Base-by-base conservation (phyloP, 2,888 invertebrate genomes). In the Unio delphinus region DNA sequence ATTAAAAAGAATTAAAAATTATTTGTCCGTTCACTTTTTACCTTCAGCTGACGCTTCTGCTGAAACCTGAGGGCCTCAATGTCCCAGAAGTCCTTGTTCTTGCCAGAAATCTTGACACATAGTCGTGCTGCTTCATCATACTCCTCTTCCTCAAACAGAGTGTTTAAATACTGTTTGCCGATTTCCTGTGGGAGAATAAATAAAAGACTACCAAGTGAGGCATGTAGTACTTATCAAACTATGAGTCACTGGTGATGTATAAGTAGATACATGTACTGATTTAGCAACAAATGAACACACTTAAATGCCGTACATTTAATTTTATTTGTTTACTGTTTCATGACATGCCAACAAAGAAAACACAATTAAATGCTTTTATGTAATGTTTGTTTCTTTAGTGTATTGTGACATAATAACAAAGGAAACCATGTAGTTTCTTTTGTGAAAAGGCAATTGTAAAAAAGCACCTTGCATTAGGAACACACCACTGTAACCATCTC, bases 1-100 rank as follows among this genome's bases (percentile, higher is more conserved):
- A 4, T 45, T 34, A 8, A 34, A 45, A 45, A 45, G 11, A 45
- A 15, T 11, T 45, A 15, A 3, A 45, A 45, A 45, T 11, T 45
- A 11, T 45, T 11, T 45, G 45, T 45, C 45, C 45, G 15, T 59
- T 18, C 11, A 23, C 18, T 20, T 54, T 20, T 3, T 70, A 95
- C 93, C 84, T 95, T 91, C 28, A 98, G 90, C 85, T 96, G 95
- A 79, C 95, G 94, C 17, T 94, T 93, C 81, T 93, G 93, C 17
- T 95, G 94, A 91, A 98, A 98, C 90, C 96, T 96, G 73, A 95
- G 94, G 59, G 97, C 94, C 90, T 96, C 95, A 79, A 94, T 94
- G 89, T 98, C 97, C 98, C 98, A 98, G 62, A 95, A 91, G 54
- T 92, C 92, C 90, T 95, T 95, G 87, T 95, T 95, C 81, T 86